Percentiles rank a stretch among this genome's conserved stretches.
Conservation (phyloP, 2,797 vertebrate species). For the Falco naumanni region DNA sequence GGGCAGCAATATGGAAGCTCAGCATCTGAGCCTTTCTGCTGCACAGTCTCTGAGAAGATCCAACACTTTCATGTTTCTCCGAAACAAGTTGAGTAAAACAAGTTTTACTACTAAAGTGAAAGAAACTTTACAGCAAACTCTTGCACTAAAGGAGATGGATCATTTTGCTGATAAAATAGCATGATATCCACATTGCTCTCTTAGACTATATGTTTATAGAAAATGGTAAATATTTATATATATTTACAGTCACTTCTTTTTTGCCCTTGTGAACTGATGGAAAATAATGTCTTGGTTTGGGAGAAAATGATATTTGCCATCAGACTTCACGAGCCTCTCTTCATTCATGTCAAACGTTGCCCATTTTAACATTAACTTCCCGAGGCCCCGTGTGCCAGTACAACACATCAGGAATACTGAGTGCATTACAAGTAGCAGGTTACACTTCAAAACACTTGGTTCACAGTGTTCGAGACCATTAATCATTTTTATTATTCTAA, state of each 20-base stretch:
- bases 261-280: not conserved
- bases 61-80: not conserved
- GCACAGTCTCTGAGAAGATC: not conserved
- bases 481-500: slow-evolving; percentile 77
- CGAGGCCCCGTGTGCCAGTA: slow-evolving; percentile 6
- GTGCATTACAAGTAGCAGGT: slow-evolving; percentile 76
- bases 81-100: not conserved
- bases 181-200: not conserved
- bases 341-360: not conserved
- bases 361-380: not conserved
- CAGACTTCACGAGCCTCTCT: not conserved
- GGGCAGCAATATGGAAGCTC: not conserved
- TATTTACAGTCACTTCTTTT: not conserved
- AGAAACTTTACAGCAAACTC: not conserved
- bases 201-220: not conserved
- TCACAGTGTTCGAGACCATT: slow-evolving; percentile 70
- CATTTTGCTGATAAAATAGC: not conserved
- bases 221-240: not conserved
- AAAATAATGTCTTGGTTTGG: not conserved
- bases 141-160: not conserved
- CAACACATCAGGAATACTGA: slow-evolving; percentile 67
- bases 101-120: too few relatives aligned
- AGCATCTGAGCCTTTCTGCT: not conserved
- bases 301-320: slow-evolving; percentile 9
- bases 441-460: slow-evolving; percentile 77